Conservation (phyloP, 2,797 vertebrate genomes). For the Fistularia tabacaria region DNA sequence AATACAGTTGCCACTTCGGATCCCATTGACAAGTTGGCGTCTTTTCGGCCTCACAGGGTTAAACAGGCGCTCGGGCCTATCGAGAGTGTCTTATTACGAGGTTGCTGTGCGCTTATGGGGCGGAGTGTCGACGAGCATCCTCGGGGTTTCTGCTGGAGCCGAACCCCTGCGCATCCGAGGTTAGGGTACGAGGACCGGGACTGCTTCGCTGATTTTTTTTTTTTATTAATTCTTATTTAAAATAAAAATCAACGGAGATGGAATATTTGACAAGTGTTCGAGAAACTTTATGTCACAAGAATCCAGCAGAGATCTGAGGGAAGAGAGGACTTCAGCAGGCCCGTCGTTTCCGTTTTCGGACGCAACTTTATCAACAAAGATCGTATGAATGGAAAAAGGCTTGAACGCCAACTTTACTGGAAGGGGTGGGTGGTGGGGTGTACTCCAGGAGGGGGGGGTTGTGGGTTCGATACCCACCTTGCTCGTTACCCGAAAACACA, state of each 20-base stretch:
- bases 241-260: no score
- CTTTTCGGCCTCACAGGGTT: not conserved
- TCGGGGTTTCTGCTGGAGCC: conserved; percentile 4
- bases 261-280: no score
- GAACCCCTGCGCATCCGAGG: not conserved
- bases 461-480: conserved; percentile 22
- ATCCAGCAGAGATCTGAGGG: no score
- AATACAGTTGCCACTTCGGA: not conserved
- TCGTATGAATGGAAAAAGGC: no score
- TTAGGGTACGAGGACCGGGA: no score
- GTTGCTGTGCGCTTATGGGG: not conserved
- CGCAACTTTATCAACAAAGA: no score
- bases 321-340: no score
- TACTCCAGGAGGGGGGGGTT: conserved; percentile 11
- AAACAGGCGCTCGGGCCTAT: not conserved
- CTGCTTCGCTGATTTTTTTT: no score
- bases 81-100: not conserved
- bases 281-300: no score
- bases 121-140: conserved; percentile 7
- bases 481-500: not conserved
- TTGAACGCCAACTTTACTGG: conserved; percentile 8
- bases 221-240: no score
- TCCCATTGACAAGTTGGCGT: not conserved
- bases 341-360: no score
- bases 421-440: not conserved